phyloP scores from a whole-genome alignment of 2,797 vertebrate species.

The Sebastes umbrosus region DNA sequence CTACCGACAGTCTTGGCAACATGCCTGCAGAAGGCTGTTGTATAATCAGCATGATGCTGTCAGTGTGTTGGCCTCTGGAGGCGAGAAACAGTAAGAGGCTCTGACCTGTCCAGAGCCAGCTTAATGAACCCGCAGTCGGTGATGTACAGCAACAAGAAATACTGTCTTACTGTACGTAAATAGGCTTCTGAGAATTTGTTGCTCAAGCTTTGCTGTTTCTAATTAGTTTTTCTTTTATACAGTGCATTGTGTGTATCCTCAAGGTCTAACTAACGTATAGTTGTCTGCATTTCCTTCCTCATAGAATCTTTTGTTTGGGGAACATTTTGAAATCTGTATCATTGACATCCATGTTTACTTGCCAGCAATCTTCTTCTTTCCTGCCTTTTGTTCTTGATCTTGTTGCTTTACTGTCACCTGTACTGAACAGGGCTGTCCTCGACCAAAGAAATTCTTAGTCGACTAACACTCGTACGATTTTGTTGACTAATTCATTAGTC shows the following conservation, averaged over 20 bases:
- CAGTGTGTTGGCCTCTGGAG: conserved; percentile 26
- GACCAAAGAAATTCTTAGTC: no score
- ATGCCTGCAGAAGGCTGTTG: conserved; percentile 21
- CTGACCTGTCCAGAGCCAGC: conserved; percentile 31
- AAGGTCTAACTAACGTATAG: neutral
- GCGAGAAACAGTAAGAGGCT: neutral
- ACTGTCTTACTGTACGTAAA: neutral
- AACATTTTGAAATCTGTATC: neutral
- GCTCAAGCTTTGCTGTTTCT: neutral
- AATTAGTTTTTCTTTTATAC: neutral
- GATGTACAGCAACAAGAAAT: conserved; percentile 9
- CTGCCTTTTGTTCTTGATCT: neutral
- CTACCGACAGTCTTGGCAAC: conserved; percentile 1
- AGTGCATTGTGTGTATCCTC: neutral
- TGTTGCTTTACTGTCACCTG: neutral
- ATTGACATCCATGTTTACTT: neutral
- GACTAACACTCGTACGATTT: no score
- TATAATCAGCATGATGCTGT: conserved; percentile 45
- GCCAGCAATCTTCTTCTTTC: neutral
- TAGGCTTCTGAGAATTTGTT: neutral
- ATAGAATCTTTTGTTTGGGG: neutral
- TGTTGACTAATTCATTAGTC: no score
- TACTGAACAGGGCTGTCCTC: no score
- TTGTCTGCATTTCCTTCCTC: neutral
- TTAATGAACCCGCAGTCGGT: conserved; percentile 26